phyloP scores from a whole-genome alignment of 2,888 invertebrate species.

The Sthenelais limicola region DNA sequence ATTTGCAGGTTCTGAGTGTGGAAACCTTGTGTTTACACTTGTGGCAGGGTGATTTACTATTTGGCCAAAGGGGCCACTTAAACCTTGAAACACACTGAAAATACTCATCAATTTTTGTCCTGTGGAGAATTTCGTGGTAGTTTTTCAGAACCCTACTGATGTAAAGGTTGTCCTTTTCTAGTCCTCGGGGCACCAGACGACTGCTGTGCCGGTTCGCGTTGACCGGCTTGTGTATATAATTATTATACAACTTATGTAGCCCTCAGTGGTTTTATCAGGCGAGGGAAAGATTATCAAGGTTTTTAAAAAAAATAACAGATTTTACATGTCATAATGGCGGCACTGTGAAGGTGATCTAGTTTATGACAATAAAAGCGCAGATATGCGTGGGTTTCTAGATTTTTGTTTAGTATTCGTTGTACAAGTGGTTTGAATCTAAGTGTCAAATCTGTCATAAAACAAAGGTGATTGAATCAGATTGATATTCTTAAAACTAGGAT shows the following conservation, averaged over 20 bases:
- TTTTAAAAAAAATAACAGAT: slow-evolving; percentile 7
- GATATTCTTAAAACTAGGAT: no score
- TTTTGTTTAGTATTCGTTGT: no score
- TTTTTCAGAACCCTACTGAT: not conserved
- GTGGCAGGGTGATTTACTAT: slow-evolving; percentile 4
- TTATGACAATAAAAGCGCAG: no score
- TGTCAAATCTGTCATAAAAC: no score
- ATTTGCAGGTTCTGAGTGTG: no score
- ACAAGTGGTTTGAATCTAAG: no score
- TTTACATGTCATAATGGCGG: slow-evolving; percentile 7
- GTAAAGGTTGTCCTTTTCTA: slow-evolving; percentile 3
- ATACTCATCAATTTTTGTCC: slow-evolving; percentile 35
- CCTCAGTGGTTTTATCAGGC: not conserved
- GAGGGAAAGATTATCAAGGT: slow-evolving; percentile 3
- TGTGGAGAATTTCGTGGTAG: slow-evolving; percentile 22
- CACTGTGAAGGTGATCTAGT: no score
- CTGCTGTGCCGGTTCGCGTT: slow-evolving; percentile 27
- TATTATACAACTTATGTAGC: slow-evolving; percentile 3
- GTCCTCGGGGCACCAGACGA: slow-evolving; percentile 17
- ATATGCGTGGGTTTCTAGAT: no score
- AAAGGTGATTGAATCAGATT: no score
- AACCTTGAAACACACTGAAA: slow-evolving; percentile 33
- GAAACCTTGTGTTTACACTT: no score
- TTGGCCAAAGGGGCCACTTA: not conserved
- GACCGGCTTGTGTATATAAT: slow-evolving; percentile 23